Base-by-base conservation (phyloP, 1,140 invertebrate species). In the Chrysomallon squamiferum region DNA sequence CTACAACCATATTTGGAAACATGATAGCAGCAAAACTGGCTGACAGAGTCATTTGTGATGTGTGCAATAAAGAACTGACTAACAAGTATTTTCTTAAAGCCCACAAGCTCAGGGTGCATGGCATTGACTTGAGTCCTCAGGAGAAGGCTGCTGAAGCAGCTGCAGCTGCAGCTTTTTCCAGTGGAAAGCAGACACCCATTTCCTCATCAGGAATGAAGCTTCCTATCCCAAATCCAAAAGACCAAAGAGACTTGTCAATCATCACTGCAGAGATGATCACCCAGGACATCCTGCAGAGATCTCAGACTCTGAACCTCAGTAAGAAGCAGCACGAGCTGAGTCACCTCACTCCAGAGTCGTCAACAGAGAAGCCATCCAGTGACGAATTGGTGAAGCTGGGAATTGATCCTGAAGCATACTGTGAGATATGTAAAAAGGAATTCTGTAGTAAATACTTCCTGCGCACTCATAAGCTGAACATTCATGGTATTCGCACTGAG, bases 11-110 rank as follows among this genome's bases (percentile, higher is more conserved):
- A 76, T 83, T 84, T 71, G 74, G 77, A 22, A 82, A 77, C 72
- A 84, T 84, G 79, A 75, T 82, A 45, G 81, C 84, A 27, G 84
- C 84, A 18, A 88, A 88, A 69, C 83, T 89, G 59, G 87, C 86
- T 20, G 88, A 88, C 50, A 87, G 69, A 82, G 89, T 79, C 77
- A 95, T 96, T 79, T 99, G 98, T 85, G 96, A 98, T 82, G 97
- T 99, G 65, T 99, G 98, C 86, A 98, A 99, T 86, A 99, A 99
- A 87, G 96, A 99, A 71, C 81, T 86, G 66, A 99, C 97, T 87
- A 99, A 99, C 87, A 99, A 99, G 85, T 99, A 99, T 80, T 99
- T 99, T 83, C 95, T 99, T 92, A 96, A 98, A 82, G 99, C 96
- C 0, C 97, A 99, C 87, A 99, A 99, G 95, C 92, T 98, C 75